Conservation (phyloP, 1,140 invertebrate genomes). For the Epicauta chinensis region DNA sequence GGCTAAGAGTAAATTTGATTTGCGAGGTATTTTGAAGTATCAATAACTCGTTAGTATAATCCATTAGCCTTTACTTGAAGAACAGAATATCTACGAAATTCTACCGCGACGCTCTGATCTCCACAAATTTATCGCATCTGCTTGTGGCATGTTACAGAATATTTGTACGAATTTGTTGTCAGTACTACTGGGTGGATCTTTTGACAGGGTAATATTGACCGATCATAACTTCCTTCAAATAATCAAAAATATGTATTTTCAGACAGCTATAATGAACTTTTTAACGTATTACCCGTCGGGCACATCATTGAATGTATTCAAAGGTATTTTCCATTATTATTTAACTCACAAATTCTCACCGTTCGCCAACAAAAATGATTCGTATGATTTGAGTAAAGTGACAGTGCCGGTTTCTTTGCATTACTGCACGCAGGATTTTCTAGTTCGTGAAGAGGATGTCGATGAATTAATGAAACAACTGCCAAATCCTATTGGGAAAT, state of each 20-base stretch:
- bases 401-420: conserved; percentile 49
- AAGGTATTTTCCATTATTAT: conserved; percentile 1
- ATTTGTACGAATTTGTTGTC: too few species aligned
- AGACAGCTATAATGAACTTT: conserved; percentile 43
- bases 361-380: too few species aligned
- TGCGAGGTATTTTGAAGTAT: too few species aligned
- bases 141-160: too few species aligned
- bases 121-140: conserved; percentile 18
- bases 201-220: too few species aligned
- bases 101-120: conserved; percentile 29
- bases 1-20: too few species aligned
- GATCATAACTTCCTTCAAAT: too few species aligned
- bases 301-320: conserved; percentile 35
- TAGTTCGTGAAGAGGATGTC: conserved; percentile 47
- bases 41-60: too few species aligned
- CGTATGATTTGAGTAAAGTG: conserved; percentile 55
- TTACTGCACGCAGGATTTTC: conserved; percentile 26
- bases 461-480: conserved; percentile 46
- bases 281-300: conserved; percentile 48
- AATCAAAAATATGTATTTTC: too few species aligned
- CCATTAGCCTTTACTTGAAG: conserved; percentile 19
- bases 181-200: too few species aligned
- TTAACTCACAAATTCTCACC: neutral
- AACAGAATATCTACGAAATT: conserved; percentile 27
- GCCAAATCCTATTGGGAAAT: conserved; percentile 43